A percentile compares a stretch with the other conserved stretches of the same genome.
These are phyloP conservation scores for Helicoverpa armigera DNA, from an alignment of 1,140 invertebrate species.

Conservation along the genomic window DNA sequence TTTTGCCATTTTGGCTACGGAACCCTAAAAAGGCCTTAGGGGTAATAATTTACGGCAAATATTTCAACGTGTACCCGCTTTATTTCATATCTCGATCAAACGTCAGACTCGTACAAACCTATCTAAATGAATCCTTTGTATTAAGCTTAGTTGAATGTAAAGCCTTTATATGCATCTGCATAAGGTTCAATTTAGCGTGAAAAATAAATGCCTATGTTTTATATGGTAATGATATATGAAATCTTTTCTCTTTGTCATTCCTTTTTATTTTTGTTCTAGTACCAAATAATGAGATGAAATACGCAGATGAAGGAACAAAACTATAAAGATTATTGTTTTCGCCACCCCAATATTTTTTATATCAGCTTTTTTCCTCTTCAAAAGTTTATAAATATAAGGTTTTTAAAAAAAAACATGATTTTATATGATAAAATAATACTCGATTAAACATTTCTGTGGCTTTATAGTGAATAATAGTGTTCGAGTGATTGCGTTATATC, in stretches of 20 bases:
- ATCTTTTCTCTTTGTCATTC: background rate
- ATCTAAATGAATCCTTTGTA: conserved; percentile 25
- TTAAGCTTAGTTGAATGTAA: background rate
- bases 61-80: background rate
- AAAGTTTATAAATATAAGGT: no score
- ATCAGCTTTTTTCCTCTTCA: no score
- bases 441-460: no score
- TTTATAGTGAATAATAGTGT: no score
- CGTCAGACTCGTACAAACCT: conserved; percentile 13
- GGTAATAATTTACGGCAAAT: background rate
- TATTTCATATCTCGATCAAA: conserved; percentile 14
- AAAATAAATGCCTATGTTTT: no score
- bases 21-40: background rate
- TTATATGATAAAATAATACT: no score
- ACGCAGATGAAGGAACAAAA: no score
- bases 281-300: background rate
- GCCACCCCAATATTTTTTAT: no score
- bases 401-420: no score
- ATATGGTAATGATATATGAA: background rate
- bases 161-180: background rate
- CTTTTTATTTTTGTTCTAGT: background rate
- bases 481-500: no score
- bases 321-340: no score
- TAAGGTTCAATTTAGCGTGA: conserved; percentile 20
- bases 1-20: no score